phyloP scores from a whole-genome alignment of 2,113 vertebrate species.

The Rutilus rutilus region DNA sequence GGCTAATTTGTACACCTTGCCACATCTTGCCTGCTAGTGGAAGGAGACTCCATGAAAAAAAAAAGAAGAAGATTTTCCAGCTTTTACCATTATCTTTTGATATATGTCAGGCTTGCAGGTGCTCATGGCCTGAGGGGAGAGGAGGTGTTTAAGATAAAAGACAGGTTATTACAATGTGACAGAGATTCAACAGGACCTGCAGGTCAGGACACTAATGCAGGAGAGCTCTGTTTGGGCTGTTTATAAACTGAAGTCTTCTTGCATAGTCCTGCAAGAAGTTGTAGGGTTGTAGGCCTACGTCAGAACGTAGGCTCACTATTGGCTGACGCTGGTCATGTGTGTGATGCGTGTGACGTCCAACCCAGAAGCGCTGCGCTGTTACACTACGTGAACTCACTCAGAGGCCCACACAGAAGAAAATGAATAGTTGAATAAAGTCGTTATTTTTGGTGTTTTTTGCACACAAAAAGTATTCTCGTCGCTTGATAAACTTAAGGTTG shows the following conservation, averaged over 20 bases:
- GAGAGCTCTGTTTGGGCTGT: slow-evolving; percentile 67
- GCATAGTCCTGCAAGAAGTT: too few species aligned
- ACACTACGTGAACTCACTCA: too few species aligned
- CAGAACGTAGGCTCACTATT: too few species aligned
- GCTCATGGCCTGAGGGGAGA: slow-evolving; percentile 67
- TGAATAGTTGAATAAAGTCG: too few species aligned
- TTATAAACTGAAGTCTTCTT: slow-evolving; percentile 48
- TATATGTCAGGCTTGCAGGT: slow-evolving; percentile 76
- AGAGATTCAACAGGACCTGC: slow-evolving; percentile 75
- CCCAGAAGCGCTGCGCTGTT: too few species aligned
- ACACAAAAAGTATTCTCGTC: too few species aligned
- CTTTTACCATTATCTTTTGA: slow-evolving; percentile 81
- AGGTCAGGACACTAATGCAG: slow-evolving; percentile 75
- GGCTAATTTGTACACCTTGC: slow-evolving; percentile 74
- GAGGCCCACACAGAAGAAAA: too few species aligned
- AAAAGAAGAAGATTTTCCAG: slow-evolving; percentile 67
- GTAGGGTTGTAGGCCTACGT: too few species aligned
- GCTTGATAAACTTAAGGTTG: too few species aligned
- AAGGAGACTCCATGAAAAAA: slow-evolving; percentile 48
- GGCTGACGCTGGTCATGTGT: too few species aligned
- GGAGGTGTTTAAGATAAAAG: slow-evolving; percentile 74
- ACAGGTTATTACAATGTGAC: slow-evolving; percentile 81
- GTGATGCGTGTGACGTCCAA: too few species aligned
- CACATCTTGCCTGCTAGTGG: slow-evolving; percentile 65
- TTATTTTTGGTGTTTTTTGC: too few species aligned